These are phyloP conservation scores for Sphenopsis melanotis DNA, from an alignment of 2,797 vertebrate genomes.

Conservation along the genomic window DNA sequence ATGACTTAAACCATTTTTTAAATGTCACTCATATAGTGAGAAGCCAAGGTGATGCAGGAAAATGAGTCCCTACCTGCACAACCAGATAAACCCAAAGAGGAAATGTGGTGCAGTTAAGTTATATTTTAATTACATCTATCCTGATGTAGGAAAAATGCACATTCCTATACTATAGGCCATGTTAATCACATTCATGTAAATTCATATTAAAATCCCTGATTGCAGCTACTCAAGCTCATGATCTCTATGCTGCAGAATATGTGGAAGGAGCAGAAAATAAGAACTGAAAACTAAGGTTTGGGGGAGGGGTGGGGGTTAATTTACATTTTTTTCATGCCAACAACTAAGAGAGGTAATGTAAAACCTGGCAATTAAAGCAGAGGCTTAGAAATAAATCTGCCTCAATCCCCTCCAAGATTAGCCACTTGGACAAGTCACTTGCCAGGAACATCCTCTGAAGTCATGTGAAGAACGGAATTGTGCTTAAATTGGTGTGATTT, in stretches of 20 bases:
- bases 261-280: background rate
- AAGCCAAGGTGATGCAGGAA: background rate
- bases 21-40: background rate
- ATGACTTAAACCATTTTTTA: background rate
- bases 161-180: background rate
- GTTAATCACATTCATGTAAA: background rate
- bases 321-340: background rate
- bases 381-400: slow-evolving; percentile 19
- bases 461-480: background rate
- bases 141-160: background rate
- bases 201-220: background rate
- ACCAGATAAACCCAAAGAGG: background rate
- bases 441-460: background rate
- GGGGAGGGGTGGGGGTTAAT: background rate
- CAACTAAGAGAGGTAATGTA: background rate
- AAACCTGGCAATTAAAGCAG: slow-evolving; percentile 15
- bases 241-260: background rate
- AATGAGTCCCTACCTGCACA: background rate
- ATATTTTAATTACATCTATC: background rate
- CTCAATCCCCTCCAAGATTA: slow-evolving; percentile 27
- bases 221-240: background rate
- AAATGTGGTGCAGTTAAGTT: background rate
- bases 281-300: background rate
- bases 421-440: background rate
- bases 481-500: background rate